phyloP scores from a whole-genome alignment of 2,888 invertebrate species.

The Tipula lateralis region DNA sequence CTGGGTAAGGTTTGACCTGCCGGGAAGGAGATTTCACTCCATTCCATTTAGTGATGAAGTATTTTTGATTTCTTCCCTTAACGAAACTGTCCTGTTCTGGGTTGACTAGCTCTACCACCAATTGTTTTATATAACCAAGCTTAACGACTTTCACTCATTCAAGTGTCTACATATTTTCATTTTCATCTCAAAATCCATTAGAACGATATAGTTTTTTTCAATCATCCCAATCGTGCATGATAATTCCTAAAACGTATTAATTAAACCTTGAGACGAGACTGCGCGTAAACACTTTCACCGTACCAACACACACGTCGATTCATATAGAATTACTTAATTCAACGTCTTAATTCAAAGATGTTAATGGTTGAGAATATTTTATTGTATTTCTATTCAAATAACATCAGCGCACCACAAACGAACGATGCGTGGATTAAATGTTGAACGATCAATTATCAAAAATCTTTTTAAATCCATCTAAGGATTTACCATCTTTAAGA shows the following conservation, averaged over 20 bases:
- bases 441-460: conserved; percentile 7
- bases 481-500: background rate
- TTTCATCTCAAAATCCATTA: background rate
- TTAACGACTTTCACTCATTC: background rate
- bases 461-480: background rate
- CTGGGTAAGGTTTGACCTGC: too few species aligned
- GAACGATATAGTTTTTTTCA: background rate
- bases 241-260: background rate
- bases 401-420: background rate
- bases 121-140: background rate
- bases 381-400: background rate
- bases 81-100: too few species aligned
- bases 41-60: too few species aligned
- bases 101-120: too few species aligned
- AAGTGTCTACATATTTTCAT: background rate
- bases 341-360: background rate
- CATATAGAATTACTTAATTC: background rate
- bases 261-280: background rate
- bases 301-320: background rate
- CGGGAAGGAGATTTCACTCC: too few species aligned
- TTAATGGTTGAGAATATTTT: background rate
- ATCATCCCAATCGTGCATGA: background rate
- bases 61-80: too few species aligned
- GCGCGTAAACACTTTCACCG: background rate
- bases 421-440: conserved; percentile 4